Evolutionary conservation across 2,797 vertebrate genomes (phyloP).

Genomic region (Amblyraja radiata): DNA sequence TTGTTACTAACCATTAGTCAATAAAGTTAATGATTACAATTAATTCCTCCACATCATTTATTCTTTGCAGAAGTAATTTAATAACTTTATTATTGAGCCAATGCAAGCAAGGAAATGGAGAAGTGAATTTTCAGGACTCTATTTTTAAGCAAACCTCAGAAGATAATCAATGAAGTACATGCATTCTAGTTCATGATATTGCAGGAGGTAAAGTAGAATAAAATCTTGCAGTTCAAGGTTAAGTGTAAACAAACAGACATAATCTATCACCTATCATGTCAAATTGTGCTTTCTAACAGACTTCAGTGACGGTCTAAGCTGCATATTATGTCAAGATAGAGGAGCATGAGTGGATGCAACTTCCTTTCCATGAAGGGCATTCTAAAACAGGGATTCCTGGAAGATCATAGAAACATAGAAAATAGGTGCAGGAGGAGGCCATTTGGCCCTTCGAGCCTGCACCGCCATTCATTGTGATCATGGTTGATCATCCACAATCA

Average conservation of each 20-base stretch:
- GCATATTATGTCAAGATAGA: too few species aligned
- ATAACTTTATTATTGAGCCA: background rate
- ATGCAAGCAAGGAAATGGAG: background rate
- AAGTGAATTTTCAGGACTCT: background rate
- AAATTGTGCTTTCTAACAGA: background rate
- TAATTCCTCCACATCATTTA: background rate
- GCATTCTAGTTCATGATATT: background rate
- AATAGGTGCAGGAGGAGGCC: too few species aligned
- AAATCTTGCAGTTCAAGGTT: background rate
- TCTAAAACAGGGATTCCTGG: too few species aligned
- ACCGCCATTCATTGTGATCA: too few species aligned
- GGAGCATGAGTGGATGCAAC: too few species aligned
- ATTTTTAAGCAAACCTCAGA: background rate
- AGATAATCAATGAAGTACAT: background rate
- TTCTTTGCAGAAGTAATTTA: background rate
- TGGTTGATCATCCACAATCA: too few species aligned
- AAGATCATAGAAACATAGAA: too few species aligned
- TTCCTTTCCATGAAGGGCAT: too few species aligned
- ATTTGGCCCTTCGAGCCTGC: too few species aligned
- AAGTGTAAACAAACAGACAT: background rate
- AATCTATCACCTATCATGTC: background rate
- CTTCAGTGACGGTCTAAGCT: background rate
- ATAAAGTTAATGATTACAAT: background rate
- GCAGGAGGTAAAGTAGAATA: background rate
- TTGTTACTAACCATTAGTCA: too few species aligned